A percentile compares a stretch with the other conserved stretches of the same genome.
phyloP scores from a whole-genome alignment of 1,140 invertebrate species.

The Bradysia coprophila region DNA sequence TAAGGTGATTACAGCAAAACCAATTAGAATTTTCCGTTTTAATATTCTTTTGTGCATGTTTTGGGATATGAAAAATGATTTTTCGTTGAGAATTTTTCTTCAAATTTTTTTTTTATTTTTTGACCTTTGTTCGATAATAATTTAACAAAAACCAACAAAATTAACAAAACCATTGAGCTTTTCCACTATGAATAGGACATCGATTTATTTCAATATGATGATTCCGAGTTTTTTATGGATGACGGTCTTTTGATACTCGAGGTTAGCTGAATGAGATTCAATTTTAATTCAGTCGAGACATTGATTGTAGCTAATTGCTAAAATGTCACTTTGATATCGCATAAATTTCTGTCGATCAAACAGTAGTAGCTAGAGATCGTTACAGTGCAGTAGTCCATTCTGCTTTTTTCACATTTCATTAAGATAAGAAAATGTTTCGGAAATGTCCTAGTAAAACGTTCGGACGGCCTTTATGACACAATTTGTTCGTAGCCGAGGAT shows the following conservation, averaged over 20 bases:
- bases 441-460: no score
- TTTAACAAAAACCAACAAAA: no score
- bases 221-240: slow-evolving; percentile 14
- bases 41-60: slow-evolving; percentile 10
- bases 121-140: slow-evolving; percentile 12
- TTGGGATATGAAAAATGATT: slow-evolving; percentile 3
- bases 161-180: no score
- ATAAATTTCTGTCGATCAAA: no score
- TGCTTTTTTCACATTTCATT: no score
- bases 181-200: neutral
- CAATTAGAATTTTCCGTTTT: slow-evolving; percentile 12
- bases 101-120: slow-evolving; percentile 2
- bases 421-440: no score
- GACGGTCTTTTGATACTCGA: slow-evolving; percentile 22
- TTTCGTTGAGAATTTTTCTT: slow-evolving; percentile 1
- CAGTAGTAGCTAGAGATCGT: no score
- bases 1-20: slow-evolving; percentile 42
- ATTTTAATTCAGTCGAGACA: no score
- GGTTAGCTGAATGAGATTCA: slow-evolving; percentile 18
- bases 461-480: no score
- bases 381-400: no score
- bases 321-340: no score
- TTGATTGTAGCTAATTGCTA: slow-evolving; percentile 12
- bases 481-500: no score
- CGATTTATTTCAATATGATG: slow-evolving; percentile 3